These are phyloP conservation scores for Recurvirostra avosetta DNA, from an alignment of 2,113 vertebrate species.

Conservation along the genomic window DNA sequence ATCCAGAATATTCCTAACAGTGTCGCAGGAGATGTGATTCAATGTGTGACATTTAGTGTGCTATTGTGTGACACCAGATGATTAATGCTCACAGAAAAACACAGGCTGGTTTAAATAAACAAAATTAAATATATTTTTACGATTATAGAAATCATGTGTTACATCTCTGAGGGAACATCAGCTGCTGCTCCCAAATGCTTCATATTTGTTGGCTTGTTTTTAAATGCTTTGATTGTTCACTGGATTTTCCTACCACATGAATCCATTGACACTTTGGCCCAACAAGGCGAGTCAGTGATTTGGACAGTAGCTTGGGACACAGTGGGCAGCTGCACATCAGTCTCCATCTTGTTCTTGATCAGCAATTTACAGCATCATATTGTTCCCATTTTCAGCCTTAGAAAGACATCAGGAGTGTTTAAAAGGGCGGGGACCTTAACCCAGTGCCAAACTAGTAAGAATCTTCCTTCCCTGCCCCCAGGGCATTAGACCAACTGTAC, in stretches of 20 bases:
- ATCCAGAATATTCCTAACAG: conserved; percentile 7
- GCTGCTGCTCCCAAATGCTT: conserved; percentile 7
- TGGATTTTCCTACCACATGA: neutral
- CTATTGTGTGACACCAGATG: neutral
- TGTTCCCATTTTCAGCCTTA: neutral
- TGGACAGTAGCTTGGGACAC: neutral
- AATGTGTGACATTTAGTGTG: neutral
- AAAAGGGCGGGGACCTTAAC: neutral
- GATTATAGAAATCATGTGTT: conserved; percentile 1
- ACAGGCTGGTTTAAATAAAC: conserved; percentile 19
- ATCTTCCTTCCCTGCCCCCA: neutral
- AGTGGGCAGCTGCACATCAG: neutral
- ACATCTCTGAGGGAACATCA: neutral
- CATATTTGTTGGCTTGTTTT: neutral
- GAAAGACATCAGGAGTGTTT: fast-evolving
- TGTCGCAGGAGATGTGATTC: neutral
- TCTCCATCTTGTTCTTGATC: neutral
- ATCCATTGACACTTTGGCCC: neutral
- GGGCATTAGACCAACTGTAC: neutral
- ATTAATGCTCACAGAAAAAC: conserved; percentile 40
- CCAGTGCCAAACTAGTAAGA: neutral
- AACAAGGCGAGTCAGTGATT: neutral
- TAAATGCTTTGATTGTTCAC: neutral
- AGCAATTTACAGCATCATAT: neutral
- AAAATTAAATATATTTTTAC: conserved; percentile 14